phyloP scores from a whole-genome alignment of 1,140 invertebrate genomes.

The Aleiodes sp. region DNA sequence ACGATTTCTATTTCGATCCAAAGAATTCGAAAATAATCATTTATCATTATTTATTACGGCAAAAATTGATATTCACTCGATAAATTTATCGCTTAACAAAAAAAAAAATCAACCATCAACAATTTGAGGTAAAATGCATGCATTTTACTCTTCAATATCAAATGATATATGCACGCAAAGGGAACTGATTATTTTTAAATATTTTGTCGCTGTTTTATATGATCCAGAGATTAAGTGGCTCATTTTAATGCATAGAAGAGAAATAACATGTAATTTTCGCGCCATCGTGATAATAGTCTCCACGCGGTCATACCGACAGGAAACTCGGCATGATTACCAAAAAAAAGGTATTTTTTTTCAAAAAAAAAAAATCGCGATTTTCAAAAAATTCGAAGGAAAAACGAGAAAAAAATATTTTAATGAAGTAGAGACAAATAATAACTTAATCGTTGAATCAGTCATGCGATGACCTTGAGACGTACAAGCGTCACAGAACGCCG shows the following conservation, averaged over 20 bases:
- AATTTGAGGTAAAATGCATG: neutral
- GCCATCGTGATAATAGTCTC: conserved; percentile 18
- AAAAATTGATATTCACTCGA: too few relatives aligned
- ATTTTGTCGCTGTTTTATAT: conserved; percentile 16
- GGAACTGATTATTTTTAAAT: neutral
- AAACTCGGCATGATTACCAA: conserved; percentile 18
- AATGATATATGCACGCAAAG: neutral
- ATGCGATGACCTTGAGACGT: conserved; percentile 24
- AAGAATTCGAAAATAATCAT: too few relatives aligned
- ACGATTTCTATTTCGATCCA: too few relatives aligned
- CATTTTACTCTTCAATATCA: neutral
- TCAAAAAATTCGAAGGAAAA: neutral
- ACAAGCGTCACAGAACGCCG: conserved; percentile 5
- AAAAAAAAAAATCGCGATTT: neutral
- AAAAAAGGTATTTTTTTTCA: neutral
- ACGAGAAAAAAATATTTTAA: neutral
- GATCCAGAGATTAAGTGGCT: conserved; percentile 13
- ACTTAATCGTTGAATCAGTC: neutral
- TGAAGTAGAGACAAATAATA: too few relatives aligned
- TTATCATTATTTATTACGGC: too few relatives aligned
- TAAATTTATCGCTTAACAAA: too few relatives aligned
- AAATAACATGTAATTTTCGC: conserved; percentile 20
- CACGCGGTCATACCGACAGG: conserved; percentile 8
- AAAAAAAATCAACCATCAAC: too few relatives aligned
- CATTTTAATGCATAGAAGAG: conserved; percentile 15